phyloP scores from a whole-genome alignment of 2,797 vertebrate species.

The Salarias fasciatus region DNA sequence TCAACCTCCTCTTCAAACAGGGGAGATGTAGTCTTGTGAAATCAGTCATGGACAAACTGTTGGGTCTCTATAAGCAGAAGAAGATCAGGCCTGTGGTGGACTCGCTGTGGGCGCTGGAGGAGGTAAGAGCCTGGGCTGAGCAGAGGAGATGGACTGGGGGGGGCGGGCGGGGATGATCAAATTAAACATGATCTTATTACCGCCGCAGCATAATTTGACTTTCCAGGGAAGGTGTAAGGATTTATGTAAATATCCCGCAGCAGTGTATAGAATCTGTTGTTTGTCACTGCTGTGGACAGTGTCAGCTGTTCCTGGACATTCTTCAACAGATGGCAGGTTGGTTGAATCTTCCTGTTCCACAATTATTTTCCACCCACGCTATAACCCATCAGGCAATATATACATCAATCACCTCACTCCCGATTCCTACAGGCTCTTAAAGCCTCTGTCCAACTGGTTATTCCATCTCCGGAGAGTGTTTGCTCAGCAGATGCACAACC shows the following conservation, averaged over 20 bases:
- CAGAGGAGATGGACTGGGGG: neutral
- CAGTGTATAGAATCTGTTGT: constrained; percentile 29
- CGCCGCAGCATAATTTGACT: constrained; percentile 5
- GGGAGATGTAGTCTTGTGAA: constrained; percentile 86
- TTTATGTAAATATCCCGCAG: constrained; percentile 14
- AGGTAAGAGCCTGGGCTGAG: constrained; percentile 84
- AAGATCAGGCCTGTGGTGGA: constrained; percentile 97
- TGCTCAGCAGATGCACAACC: neutral
- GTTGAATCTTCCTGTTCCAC: constrained; percentile 55
- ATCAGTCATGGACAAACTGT: constrained; percentile 89
- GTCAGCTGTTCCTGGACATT: constrained; percentile 62
- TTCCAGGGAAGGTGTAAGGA: constrained; percentile 16
- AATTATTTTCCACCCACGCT: constrained; percentile 57
- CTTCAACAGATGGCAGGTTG: constrained; percentile 69
- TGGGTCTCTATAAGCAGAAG: constrained; percentile 89
- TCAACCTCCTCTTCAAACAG: constrained; percentile 98
- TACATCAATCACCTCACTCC: constrained; percentile 31
- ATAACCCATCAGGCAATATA: constrained; percentile 19
- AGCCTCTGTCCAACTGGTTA: neutral
- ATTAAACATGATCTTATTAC: neutral
- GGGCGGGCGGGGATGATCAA: constrained; percentile 1
- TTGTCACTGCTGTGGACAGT: constrained; percentile 36
- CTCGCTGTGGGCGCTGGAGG: constrained; percentile 98
- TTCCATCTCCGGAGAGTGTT: neutral
- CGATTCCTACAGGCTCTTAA: constrained; percentile 4